Evolutionary conservation across 2,113 vertebrate genomes (phyloP), one percentile per base, ranked within the genome.

Genomic region (Ailurus styani): DNA sequence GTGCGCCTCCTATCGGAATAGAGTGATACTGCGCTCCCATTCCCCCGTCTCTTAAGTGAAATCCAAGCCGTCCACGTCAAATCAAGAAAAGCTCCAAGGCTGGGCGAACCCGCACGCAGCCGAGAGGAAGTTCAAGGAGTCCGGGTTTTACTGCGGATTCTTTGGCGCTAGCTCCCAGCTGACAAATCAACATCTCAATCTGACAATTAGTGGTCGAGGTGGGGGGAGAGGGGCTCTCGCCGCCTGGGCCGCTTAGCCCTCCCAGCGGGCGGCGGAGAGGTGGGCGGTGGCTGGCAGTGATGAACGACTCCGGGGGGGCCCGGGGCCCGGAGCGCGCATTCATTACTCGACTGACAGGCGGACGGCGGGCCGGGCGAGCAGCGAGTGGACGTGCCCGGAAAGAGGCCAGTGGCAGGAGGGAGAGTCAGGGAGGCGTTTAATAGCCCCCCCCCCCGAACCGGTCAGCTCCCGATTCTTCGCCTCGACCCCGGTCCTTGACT

Each of bases 181-280:
- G 98, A 99, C 99, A 99, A 99, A 98, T 98, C 99, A 98, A 98
- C 98, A 98, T 98, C 98, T 98, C 98, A 99, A 98, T 98, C 98
- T 98, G 98, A 99, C 98, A 99, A 99, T 99, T 99, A 99, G 98
- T 98, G 91, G 90, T 96, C 5, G 55, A 50, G 95, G 87, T 93
- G 47, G 14, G 89, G 91, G 86, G 55, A 93, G 91, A 83, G 94
- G 90, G 98, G 94, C 86, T 97, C 92, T 96, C n/a, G 34, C 84
- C 62, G 91, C 96, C 96, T 27, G 15, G 72, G 87, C 93, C 14
- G 29, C 55, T 79, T 73, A 96, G 88, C 91, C 93, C 70, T 98
- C 82, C 70, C 2, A 4, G 93, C 66, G 12, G 93, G 87, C 37
- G 27, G 94, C 93, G 40, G 95, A 83, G 90, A 96, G 84, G 97